phyloP scores from a whole-genome alignment of 2,797 vertebrate species.

The Phoxinus dragarum region DNA sequence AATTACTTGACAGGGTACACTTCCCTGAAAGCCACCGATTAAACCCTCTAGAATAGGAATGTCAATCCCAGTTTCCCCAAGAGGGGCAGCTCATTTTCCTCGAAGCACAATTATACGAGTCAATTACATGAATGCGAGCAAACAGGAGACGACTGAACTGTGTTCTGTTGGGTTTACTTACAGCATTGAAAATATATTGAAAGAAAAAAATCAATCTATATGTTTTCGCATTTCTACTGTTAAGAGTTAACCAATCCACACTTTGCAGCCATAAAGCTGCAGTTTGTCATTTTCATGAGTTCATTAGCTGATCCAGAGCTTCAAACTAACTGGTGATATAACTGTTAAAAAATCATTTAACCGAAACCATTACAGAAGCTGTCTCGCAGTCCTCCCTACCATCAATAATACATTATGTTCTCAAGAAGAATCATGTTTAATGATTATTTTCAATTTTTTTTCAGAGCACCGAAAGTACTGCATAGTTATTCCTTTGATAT shows the following conservation, averaged over 20 bases:
- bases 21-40: conserved; percentile 8
- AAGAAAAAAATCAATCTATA: not conserved
- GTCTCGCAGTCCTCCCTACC: not conserved
- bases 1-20: conserved; percentile 55
- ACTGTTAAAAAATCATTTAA: conserved; percentile 10
- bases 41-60: conserved; percentile 32
- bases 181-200: not conserved
- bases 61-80: conserved; percentile 41
- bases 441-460: not conserved
- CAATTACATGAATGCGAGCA: conserved; percentile 22
- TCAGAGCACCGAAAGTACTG: not conserved
- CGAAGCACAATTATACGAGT: conserved; percentile 34
- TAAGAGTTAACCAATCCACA: not conserved
- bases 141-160: conserved; percentile 16
- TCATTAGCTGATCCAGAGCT: not conserved
- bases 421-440: conserved; percentile 5
- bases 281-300: not conserved
- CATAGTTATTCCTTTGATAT: not conserved
- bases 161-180: conserved; percentile 8
- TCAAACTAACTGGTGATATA: not conserved
- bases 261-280: not conserved
- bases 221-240: not conserved
- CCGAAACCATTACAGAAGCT: not conserved
- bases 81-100: conserved; percentile 37
- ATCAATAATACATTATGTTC: not conserved